Percentiles rank a stretch among this genome's conserved stretches.
Conservation (phyloP, 2,113 vertebrate genomes). For the Callaeas wilsoni region DNA sequence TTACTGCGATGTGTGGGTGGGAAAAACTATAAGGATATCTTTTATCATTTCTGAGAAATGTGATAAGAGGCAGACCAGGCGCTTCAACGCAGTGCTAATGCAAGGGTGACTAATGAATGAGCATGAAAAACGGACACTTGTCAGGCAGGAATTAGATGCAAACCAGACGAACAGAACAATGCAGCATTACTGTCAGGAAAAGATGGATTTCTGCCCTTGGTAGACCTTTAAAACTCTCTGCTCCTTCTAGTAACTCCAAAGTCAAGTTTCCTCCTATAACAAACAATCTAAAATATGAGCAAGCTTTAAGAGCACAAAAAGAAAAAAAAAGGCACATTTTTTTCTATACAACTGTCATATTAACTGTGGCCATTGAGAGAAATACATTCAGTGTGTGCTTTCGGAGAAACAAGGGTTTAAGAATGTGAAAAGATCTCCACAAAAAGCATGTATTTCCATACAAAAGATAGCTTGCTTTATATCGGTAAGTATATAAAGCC, state of each 20-base stretch:
- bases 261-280: neutral
- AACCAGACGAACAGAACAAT: constrained; percentile 59
- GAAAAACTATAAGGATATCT: constrained; percentile 28
- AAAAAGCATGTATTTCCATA: neutral
- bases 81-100: constrained; percentile 56
- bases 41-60: constrained; percentile 56
- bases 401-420: neutral
- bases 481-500: neutral
- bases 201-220: constrained; percentile 69
- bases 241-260: constrained; percentile 4
- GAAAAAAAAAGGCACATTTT: neutral
- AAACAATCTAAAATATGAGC: neutral
- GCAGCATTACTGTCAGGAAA: constrained; percentile 50
- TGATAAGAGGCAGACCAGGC: constrained; percentile 46
- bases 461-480: neutral
- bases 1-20: neutral
- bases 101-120: constrained; percentile 66
- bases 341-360: neutral
- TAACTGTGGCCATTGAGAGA: neutral
- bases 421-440: neutral
- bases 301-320: neutral
- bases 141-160: constrained; percentile 68
- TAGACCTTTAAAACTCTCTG: constrained; percentile 49
- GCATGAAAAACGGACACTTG: constrained; percentile 68
- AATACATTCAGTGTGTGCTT: neutral